phyloP scores from a whole-genome alignment of 1,140 invertebrate genomes.

The Bombus superbus region DNA sequence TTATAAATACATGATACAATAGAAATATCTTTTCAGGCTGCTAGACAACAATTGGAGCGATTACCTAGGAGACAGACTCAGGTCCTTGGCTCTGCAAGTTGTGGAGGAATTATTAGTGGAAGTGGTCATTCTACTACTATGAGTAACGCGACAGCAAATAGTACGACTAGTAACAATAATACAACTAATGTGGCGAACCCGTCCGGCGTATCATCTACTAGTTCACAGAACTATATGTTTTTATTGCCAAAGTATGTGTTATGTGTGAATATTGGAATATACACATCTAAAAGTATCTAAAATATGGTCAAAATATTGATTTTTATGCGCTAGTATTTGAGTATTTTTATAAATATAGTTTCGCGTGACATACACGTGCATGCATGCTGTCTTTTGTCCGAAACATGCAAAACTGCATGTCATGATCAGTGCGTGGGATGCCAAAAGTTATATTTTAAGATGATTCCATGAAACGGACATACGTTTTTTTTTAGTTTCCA shows the following conservation, averaged over 20 bases:
- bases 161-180: constrained; percentile 79
- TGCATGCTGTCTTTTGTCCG: not conserved
- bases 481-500: not conserved
- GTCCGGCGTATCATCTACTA: constrained; percentile 76
- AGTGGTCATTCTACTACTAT: constrained; percentile 79
- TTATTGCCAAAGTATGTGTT: constrained; percentile 84
- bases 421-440: constrained; percentile 8
- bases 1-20: not conserved
- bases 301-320: not conserved
- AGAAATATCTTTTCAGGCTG: constrained; percentile 83
- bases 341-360: not conserved
- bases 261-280: not conserved
- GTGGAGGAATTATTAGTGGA: constrained; percentile 78
- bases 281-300: not conserved
- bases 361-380: too few species aligned
- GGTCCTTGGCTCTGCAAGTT: constrained; percentile 79
- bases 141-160: constrained; percentile 77
- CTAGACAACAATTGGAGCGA: constrained; percentile 93
- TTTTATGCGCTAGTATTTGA: not conserved
- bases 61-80: constrained; percentile 90
- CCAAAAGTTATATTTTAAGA: constrained; percentile 48
- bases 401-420: constrained; percentile 23
- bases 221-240: constrained; percentile 83
- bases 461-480: not conserved
- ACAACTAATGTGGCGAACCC: constrained; percentile 79